phyloP scores from a whole-genome alignment of 2,888 invertebrate species.

The Sinelater perroti region DNA sequence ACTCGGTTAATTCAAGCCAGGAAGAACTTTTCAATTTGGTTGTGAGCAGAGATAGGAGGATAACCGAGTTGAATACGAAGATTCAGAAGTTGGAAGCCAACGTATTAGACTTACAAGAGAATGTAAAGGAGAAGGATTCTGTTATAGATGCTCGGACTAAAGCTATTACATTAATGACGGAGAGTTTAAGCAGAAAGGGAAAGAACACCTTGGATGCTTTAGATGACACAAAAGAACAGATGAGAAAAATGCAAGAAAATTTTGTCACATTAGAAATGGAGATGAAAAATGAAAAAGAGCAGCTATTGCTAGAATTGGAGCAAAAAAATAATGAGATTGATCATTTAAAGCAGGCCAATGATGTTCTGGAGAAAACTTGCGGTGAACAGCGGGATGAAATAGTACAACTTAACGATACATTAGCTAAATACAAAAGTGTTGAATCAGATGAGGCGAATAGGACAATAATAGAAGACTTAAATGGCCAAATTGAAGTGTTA shows the following conservation, averaged over 20 bases:
- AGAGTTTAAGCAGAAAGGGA: conserved; percentile 74
- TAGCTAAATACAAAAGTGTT: conserved; percentile 3
- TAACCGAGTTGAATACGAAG: conserved; percentile 72
- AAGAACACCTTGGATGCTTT: conserved; percentile 76
- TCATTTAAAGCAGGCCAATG: conserved; percentile 60
- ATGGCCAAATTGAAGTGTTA: conserved; percentile 13
- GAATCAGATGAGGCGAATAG: neutral
- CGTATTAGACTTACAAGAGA: conserved; percentile 84
- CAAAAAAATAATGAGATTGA: conserved; percentile 62
- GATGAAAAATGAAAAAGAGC: conserved; percentile 75
- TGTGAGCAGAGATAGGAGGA: conserved; percentile 69
- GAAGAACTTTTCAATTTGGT: conserved; percentile 60
- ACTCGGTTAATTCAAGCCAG: conserved; percentile 52
- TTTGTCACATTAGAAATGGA: conserved; percentile 75
- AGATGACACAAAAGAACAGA: conserved; percentile 82
- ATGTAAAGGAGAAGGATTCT: conserved; percentile 82
- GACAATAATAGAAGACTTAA: conserved; percentile 9
- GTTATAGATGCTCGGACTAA: conserved; percentile 83
- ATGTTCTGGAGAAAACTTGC: conserved; percentile 31
- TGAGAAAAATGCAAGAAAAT: conserved; percentile 82
- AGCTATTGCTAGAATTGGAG: conserved; percentile 66
- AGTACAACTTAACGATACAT: neutral
- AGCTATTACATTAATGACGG: conserved; percentile 79
- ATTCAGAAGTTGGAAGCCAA: conserved; percentile 79
- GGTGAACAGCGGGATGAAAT: conserved; percentile 10